These are phyloP conservation scores for Luehdorfia chinensis DNA, from an alignment of 1,140 invertebrate genomes.

Conservation along the genomic window DNA sequence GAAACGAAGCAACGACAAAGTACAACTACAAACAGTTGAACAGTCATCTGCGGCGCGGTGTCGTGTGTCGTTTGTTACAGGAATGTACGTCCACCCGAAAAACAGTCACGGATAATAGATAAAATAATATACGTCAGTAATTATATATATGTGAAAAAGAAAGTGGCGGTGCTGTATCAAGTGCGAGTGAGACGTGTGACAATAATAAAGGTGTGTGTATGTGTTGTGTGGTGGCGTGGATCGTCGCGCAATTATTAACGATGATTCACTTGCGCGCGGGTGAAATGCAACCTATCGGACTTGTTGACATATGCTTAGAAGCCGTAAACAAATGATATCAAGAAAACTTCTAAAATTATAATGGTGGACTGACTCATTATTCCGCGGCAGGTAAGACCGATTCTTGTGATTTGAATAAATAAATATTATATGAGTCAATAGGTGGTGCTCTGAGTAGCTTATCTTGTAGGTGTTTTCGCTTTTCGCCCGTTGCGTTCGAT, in stretches of 20 bases:
- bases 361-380: slow-evolving; percentile 68
- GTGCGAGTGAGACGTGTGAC: slow-evolving; percentile 56
- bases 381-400: slow-evolving; percentile 56
- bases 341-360: slow-evolving; percentile 53
- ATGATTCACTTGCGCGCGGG: slow-evolving; percentile 76
- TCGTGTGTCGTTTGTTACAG: slow-evolving; percentile 51
- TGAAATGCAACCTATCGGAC: slow-evolving; percentile 75
- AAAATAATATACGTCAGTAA: slow-evolving; percentile 45
- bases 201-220: slow-evolving; percentile 58
- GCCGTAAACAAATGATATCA: slow-evolving; percentile 73
- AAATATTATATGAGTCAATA: slow-evolving; percentile 7
- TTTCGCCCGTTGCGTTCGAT: slow-evolving; percentile 22
- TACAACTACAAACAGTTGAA: slow-evolving; percentile 72
- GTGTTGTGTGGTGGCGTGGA: slow-evolving; percentile 66
- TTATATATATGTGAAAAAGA: slow-evolving; percentile 55
- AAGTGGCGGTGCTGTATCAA: slow-evolving; percentile 41
- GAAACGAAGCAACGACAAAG: slow-evolving; percentile 68
- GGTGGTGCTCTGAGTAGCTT: not conserved
- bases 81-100: slow-evolving; percentile 40
- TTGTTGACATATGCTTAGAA: slow-evolving; percentile 74
- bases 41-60: slow-evolving; percentile 60
- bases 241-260: slow-evolving; percentile 75
- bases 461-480: slow-evolving; percentile 21
- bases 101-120: slow-evolving; percentile 45
- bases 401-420: slow-evolving; percentile 10